Evolutionary conservation across 1,140 invertebrate species (phyloP).

Genomic region (Cephus cinctus): DNA sequence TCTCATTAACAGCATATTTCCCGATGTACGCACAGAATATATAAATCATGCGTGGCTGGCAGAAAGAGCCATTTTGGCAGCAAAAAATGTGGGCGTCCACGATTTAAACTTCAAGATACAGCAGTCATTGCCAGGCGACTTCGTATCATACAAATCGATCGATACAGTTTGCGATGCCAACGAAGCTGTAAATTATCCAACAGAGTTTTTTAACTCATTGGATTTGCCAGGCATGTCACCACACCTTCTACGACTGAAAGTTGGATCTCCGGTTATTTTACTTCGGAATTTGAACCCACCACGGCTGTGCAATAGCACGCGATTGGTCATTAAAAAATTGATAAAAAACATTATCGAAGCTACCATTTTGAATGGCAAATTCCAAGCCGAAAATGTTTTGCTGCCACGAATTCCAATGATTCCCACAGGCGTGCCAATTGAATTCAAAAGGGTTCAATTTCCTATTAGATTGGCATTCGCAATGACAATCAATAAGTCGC

Average conservation of each 20-base stretch:
- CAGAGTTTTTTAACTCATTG: conserved; percentile 34
- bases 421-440: conserved; percentile 30
- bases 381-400: conserved; percentile 31
- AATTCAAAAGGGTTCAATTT: conserved; percentile 54
- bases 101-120: conserved; percentile 30
- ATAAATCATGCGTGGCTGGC: conserved; percentile 43
- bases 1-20: conserved; percentile 44
- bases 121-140: conserved; percentile 30
- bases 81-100: conserved; percentile 46
- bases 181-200: conserved; percentile 31
- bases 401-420: conserved; percentile 34
- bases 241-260: conserved; percentile 44
- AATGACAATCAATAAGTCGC: conserved; percentile 59
- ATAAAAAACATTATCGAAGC: conserved; percentile 30
- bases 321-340: conserved; percentile 28
- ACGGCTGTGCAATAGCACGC: conserved; percentile 30
- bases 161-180: conserved; percentile 38
- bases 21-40: conserved; percentile 40
- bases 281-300: conserved; percentile 27
- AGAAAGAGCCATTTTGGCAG: conserved; percentile 41
- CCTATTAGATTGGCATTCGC: conserved; percentile 53
- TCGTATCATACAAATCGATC: conserved; percentile 39
- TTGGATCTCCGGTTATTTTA: conserved; percentile 43
- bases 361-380: conserved; percentile 27
- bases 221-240: conserved; percentile 35